Percentiles rank a stretch among this genome's conserved stretches.
Conservation (phyloP, 1,140 invertebrate species). For the Pseudomyrmex concolor region DNA sequence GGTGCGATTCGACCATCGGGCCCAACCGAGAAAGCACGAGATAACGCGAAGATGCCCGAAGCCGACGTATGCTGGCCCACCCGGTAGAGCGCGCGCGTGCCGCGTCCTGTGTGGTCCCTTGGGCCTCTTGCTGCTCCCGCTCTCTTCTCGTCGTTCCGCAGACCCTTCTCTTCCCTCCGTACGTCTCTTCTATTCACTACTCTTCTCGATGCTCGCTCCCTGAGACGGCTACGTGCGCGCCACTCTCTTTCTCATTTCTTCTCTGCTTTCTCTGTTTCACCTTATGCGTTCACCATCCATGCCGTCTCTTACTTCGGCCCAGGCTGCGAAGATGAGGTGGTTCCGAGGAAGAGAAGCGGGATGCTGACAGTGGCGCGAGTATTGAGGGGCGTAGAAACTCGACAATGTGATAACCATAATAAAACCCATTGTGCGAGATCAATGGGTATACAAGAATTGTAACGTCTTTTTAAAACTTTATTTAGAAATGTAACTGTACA, state of each 20-base stretch:
- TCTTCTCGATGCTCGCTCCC: conserved; percentile 62
- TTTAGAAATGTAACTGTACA: no score
- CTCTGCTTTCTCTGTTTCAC: not conserved
- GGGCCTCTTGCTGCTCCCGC: conserved; percentile 44
- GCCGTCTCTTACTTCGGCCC: conserved; percentile 58
- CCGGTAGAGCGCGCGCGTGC: conserved; percentile 86
- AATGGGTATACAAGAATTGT: not conserved
- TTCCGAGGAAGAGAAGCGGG: conserved; percentile 65
- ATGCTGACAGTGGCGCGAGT: conserved; percentile 71
- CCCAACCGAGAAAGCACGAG: conserved; percentile 76
- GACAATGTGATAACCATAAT: not conserved
- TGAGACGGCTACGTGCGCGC: conserved; percentile 71
- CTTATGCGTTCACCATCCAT: conserved; percentile 51
- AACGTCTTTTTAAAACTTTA: not conserved
- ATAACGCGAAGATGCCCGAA: conserved; percentile 75
- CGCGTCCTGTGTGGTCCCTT: conserved; percentile 84
- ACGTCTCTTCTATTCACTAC: conserved; percentile 48
- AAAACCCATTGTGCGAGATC: conserved; percentile 1
- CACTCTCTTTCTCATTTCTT: conserved; percentile 59
- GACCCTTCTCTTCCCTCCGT: conserved; percentile 12
- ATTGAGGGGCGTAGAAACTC: conserved; percentile 62
- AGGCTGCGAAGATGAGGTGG: conserved; percentile 73
- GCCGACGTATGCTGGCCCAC: conserved; percentile 82
- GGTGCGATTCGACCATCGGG: conserved; percentile 76
- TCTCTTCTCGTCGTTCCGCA: conserved; percentile 22